Evolutionary conservation across 2,113 vertebrate species (phyloP), one percentile per base, ranked within the genome.

Genomic region (Chaenocephalus aceratus): DNA sequence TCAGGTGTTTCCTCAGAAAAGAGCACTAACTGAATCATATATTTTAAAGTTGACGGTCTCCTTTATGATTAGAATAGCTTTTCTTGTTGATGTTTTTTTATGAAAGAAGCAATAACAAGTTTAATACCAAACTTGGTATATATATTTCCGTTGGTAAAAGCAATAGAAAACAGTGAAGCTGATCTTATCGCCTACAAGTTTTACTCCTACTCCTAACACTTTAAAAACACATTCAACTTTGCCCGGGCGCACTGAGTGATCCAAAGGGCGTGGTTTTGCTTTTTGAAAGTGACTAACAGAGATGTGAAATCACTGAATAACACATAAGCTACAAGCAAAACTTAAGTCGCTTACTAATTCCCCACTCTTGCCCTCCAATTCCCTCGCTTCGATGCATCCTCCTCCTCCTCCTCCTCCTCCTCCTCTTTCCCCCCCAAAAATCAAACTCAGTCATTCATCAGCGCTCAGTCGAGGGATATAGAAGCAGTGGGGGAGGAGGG

Each of bases 391-490:
- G 0, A 1, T 49, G 1, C 36, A 6, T 41, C 36, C 36, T 62
- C 57, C 63, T 61, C 56, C 71, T 41, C 30, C 21, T 21, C 21
- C 21, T 21, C 21, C 1, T 61, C 56, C 71, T 41, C 30, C 30
- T 30, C 30, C 3, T 30, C 30, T 36, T n/a, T 57, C 72, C 68
- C 44, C 23, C 4, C 5, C 67, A 83, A 0, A 71, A 75, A 83
- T 80, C 78, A 34, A 56, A 52, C 74, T 57, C 80, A 36, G 60
- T 18, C 83, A 70, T 75, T 85, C 79, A 75, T 78, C 75, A 66
- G 60, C 68, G 64, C 67, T 16, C 54, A 14, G 51, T 23, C 3
- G 3, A 75, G 58, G 60, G 45, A 79, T 77, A 76, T 63, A 60
- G 77, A 60, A 84, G 70, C 64, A 23, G 80, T 73, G 64, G 84